A percentile compares a stretch with the other conserved stretches of the same genome.
These are phyloP conservation scores for Crax fasciolata DNA, from an alignment of 2,797 vertebrate species.

Conservation along the genomic window DNA sequence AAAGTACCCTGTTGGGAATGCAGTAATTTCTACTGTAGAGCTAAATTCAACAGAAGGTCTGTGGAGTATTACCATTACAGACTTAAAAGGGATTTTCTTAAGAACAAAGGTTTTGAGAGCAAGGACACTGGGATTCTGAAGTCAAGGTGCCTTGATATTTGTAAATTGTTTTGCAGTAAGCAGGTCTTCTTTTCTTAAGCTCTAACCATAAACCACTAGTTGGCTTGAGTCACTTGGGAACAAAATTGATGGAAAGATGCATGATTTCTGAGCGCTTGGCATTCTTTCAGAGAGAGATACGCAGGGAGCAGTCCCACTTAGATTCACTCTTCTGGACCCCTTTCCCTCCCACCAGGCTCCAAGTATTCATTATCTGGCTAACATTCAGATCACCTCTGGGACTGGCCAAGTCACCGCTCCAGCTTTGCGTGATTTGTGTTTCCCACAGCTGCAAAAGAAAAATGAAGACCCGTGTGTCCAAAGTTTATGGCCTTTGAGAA, in stretches of 20 bases:
- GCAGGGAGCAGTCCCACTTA: fast-evolving
- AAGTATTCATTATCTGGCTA: slow-evolving; percentile 44
- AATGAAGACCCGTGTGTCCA: slow-evolving; percentile 59
- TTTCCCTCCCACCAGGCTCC: not conserved
- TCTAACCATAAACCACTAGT: slow-evolving; percentile 59
- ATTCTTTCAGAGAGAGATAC: not conserved
- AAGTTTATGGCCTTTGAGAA: slow-evolving; percentile 72
- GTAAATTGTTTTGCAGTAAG: slow-evolving; percentile 45
- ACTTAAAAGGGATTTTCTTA: slow-evolving; percentile 61
- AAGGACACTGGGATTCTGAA: slow-evolving; percentile 61
- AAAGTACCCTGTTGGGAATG: not conserved
- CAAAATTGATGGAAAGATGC: slow-evolving; percentile 34
- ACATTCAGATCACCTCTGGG: slow-evolving; percentile 35
- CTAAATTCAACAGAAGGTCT: slow-evolving; percentile 1
- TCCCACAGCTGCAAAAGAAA: slow-evolving; percentile 61
- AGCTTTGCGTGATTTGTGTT: slow-evolving; percentile 73
- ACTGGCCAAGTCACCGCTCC: slow-evolving; percentile 43
- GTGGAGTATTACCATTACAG: slow-evolving; percentile 35
- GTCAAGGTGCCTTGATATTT: slow-evolving; percentile 50
- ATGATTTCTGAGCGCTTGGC: not conserved
- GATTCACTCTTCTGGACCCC: not conserved
- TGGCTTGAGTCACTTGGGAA: slow-evolving; percentile 45
- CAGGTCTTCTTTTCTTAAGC: slow-evolving; percentile 53
- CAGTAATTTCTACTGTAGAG: not conserved
- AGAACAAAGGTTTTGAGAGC: slow-evolving; percentile 53